Base-by-base conservation (phyloP, 2,797 vertebrate genomes). In the Hypotaenidia okinawae region DNA sequence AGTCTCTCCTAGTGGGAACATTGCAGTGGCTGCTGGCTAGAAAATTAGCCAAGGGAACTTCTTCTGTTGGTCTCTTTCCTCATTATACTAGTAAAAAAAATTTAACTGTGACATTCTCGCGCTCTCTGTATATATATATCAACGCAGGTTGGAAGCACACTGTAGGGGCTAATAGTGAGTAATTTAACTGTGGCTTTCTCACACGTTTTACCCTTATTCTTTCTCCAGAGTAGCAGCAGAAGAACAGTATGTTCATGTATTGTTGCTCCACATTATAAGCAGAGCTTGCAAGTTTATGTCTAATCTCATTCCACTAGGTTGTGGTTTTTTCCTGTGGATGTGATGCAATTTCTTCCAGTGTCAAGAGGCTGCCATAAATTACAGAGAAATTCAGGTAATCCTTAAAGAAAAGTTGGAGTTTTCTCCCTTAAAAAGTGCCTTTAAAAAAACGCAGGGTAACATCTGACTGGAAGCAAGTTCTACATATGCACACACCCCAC, bases 41-140 rank as follows among this genome's bases (percentile, higher is more conserved):
- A 97, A 98, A 98, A 98, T 98, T 97, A 98, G 97, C 96, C 97
- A 94, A 96, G 97, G 97, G 98, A 98, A 97, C 96, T 96, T 95
- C 97, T 98, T 97, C 96, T 94, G 93, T 91, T 97, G 94, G 92
- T 97, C 97, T 97, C 98, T 97, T 97, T 97, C 94, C 97, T 98
- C 97, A 97, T 98, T 98, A 98, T 97, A 97, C 95, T 97, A 98
- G 97, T 97, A 96, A 97, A 97, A 97, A 97, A 97, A 97, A 95
- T 95, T 97, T 97, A 97, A 96, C 97, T 95, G 97, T 97, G 97
- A 97, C 96, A 96, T 93, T 97, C 97, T 97, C 45, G 30, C 90
- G 96, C 75, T 90, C 84, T 87, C 85, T 95, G 75, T 95, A 68
- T 93, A 72, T 90, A 96, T 95, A 95, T 96, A 89, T 97, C 88